Conservation (phyloP, 2,888 invertebrate species). For the Hyppa rectilinea region DNA sequence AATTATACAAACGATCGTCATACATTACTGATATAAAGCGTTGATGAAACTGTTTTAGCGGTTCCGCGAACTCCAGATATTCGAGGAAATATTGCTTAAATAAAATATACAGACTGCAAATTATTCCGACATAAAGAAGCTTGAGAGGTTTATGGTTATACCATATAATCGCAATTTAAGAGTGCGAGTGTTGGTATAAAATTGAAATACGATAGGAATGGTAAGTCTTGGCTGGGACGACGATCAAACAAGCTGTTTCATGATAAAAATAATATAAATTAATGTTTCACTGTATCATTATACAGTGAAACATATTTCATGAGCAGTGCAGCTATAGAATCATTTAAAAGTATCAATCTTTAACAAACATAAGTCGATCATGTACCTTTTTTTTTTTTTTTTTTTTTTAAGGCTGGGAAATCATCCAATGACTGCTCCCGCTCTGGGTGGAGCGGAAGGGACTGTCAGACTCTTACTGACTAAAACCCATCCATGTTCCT, state of each 20-base stretch:
- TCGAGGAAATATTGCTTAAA: constrained; percentile 74
- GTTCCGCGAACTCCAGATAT: constrained; percentile 68
- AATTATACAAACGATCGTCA: constrained; percentile 75
- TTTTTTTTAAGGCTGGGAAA: too few relatives aligned
- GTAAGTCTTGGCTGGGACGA: constrained; percentile 18
- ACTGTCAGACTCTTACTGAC: too few relatives aligned
- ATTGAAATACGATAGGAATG: constrained; percentile 61
- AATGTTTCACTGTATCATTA: background rate
- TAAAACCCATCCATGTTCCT: too few relatives aligned
- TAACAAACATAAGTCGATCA: constrained; percentile 36
- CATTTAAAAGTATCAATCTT: background rate
- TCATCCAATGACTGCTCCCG: too few relatives aligned
- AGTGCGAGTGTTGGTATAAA: constrained; percentile 75
- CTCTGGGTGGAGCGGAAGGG: too few relatives aligned
- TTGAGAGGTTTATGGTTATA: constrained; percentile 80
- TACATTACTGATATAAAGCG: constrained; percentile 78
- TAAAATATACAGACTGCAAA: constrained; percentile 80
- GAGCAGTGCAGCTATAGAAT: background rate
- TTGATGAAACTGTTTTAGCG: constrained; percentile 77
- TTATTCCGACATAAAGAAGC: constrained; percentile 80
- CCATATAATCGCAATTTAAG: constrained; percentile 76
- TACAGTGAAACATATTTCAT: too few relatives aligned
- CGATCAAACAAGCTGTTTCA: constrained; percentile 17
- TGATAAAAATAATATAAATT: background rate
- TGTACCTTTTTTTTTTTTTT: too few relatives aligned